Evolutionary conservation across 2,888 invertebrate species (phyloP).

Genomic region (Choristoneura rosaceana): DNA sequence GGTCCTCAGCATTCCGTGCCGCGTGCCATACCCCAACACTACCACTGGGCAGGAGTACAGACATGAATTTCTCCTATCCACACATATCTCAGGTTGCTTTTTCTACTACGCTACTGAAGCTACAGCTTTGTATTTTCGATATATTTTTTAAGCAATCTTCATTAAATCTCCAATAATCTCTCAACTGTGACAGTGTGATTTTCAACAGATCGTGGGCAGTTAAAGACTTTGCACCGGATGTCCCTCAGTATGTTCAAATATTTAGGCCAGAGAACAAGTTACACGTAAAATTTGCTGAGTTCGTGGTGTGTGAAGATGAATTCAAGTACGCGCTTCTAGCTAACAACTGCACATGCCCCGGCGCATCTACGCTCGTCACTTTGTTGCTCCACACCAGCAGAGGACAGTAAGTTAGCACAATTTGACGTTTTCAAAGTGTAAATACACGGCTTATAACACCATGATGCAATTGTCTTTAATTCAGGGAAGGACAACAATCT

Average conservation of each 20-base stretch:
- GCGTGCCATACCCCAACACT: too few species aligned
- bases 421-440: background rate
- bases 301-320: constrained; percentile 99
- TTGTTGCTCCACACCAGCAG: constrained; percentile 97
- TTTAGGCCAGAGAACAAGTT: constrained; percentile 99
- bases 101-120: too few species aligned
- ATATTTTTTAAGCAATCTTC: background rate
- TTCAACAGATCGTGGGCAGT: constrained; percentile 97
- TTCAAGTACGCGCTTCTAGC: constrained; percentile 99
- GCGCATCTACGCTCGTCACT: constrained; percentile 98
- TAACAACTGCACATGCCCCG: constrained; percentile 99
- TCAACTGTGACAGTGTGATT: background rate
- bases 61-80: too few species aligned
- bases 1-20: too few species aligned
- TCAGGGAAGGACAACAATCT: constrained; percentile 96
- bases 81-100: too few species aligned
- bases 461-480: constrained; percentile 42
- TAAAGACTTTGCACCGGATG: constrained; percentile 98
- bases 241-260: constrained; percentile 99
- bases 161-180: background rate
- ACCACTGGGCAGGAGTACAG: too few species aligned
- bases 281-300: constrained; percentile 99
- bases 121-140: too few species aligned
- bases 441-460: background rate
- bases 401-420: constrained; percentile 93